Conservation (phyloP, 2,797 vertebrate genomes). For the Zenarchopterus dispar region DNA sequence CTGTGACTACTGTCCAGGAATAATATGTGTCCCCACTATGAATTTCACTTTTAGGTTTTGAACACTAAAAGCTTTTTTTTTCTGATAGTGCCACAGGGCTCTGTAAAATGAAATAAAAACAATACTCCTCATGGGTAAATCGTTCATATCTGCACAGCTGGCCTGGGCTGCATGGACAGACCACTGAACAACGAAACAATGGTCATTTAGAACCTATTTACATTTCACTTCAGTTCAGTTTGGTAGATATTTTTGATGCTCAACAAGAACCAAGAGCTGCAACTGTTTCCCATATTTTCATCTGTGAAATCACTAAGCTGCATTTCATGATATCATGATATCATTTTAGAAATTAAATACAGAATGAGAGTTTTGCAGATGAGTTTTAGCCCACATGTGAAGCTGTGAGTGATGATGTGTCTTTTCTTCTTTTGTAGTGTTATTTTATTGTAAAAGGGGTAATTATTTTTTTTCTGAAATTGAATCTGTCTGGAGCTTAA, state of each 20-base stretch:
- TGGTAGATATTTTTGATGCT: conserved; percentile 65
- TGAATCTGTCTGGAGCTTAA: conserved; percentile 76
- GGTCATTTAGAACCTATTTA: conserved; percentile 81
- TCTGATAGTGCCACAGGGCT: conserved; percentile 49
- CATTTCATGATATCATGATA: background rate
- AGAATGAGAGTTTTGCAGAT: background rate
- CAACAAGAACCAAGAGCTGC: conserved; percentile 49
- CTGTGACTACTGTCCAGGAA: conserved; percentile 41
- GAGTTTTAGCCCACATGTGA: conserved; percentile 49
- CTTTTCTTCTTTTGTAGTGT: conserved; percentile 23
- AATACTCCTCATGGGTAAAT: conserved; percentile 80
- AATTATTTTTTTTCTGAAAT: conserved; percentile 74
- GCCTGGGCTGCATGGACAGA: conserved; percentile 56
- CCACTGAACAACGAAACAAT: conserved; percentile 78
- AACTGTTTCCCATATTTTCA: conserved; percentile 67
- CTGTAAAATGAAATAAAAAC: conserved; percentile 67
- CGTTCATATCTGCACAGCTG: conserved; percentile 83
- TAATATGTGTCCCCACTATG: conserved; percentile 43
- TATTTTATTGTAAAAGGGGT: conserved; percentile 47
- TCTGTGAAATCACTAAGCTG: conserved; percentile 58
- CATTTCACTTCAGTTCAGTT: conserved; percentile 66
- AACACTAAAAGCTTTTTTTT: conserved; percentile 53
- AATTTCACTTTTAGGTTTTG: conserved; percentile 58
- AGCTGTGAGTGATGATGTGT: conserved; percentile 31
- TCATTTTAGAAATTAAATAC: conserved; percentile 17